Conservation (phyloP, 1,140 invertebrate genomes). For the Dufourea novaeangliae region DNA sequence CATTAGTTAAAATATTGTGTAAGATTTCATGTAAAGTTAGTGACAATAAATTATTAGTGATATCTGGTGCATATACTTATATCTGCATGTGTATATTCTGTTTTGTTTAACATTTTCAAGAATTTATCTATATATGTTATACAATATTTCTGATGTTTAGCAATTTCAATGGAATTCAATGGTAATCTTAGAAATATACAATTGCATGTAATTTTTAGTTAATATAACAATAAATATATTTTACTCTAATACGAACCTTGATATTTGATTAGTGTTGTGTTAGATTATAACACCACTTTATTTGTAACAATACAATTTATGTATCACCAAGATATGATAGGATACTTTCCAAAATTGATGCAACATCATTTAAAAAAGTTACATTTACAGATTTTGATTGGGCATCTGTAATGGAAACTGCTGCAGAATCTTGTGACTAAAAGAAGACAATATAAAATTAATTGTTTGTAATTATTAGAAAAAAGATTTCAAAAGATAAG, state of each 20-base stretch:
- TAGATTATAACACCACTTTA: not conserved
- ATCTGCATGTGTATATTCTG: not conserved
- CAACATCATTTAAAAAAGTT: not conserved
- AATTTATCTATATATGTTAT: not conserved
- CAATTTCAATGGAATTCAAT: not conserved
- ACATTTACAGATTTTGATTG: not conserved
- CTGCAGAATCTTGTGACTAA: not conserved
- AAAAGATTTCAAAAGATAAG: not conserved
- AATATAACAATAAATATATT: conserved; percentile 9
- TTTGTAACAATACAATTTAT: not conserved
- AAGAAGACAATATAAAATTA: conserved; percentile 2
- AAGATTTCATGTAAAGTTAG: conserved; percentile 21
- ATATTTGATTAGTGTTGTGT: not conserved
- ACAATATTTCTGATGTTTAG: not conserved
- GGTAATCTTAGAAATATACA: not conserved
- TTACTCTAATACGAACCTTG: conserved; percentile 1
- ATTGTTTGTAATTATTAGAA: not conserved
- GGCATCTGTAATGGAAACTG: not conserved
- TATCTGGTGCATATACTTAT: not conserved
- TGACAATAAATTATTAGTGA: conserved; percentile 17
- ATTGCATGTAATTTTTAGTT: not conserved
- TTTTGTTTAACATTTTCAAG: not conserved
- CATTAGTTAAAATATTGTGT: not conserved
- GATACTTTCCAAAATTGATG: conserved; percentile 2
- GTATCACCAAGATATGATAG: not conserved